Percentiles rank a stretch among this genome's conserved stretches.
phyloP scores from a whole-genome alignment of 2,888 invertebrate species.

The Campopleginae sp. region DNA sequence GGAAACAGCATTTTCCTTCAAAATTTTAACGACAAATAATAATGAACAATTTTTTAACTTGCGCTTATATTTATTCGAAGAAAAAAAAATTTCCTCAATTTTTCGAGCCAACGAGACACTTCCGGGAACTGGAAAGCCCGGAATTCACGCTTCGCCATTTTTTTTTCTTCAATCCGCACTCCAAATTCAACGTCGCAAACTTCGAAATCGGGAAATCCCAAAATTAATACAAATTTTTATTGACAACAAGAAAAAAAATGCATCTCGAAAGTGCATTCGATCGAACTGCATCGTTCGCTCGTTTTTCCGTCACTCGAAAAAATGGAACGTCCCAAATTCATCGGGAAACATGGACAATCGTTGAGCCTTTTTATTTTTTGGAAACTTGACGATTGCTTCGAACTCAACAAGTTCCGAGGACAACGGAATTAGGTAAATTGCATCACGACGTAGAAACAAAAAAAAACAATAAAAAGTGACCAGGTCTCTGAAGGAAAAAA shows the following conservation, averaged over 20 bases:
- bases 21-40: background rate
- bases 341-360: slow-evolving; percentile 14
- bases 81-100: background rate
- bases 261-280: too few species aligned
- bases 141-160: background rate
- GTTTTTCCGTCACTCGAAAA: background rate
- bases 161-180: background rate
- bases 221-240: background rate
- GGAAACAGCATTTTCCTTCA: background rate
- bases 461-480: background rate
- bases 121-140: slow-evolving; percentile 13
- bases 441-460: background rate
- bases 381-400: slow-evolving; percentile 1
- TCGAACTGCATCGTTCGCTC: too few species aligned
- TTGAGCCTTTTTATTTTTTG: background rate
- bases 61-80: too few species aligned
- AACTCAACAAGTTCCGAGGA: background rate
- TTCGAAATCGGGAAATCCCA: background rate
- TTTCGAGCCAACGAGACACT: background rate
- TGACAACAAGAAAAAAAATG: background rate
- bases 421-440: background rate
- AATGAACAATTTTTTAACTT: background rate
- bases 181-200: background rate
- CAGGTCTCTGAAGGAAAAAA: background rate
- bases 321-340: background rate